A percentile compares a stretch with the other conserved stretches of the same genome.
Conservation (phyloP, 2,888 invertebrate genomes). For the Pammene aurita region DNA sequence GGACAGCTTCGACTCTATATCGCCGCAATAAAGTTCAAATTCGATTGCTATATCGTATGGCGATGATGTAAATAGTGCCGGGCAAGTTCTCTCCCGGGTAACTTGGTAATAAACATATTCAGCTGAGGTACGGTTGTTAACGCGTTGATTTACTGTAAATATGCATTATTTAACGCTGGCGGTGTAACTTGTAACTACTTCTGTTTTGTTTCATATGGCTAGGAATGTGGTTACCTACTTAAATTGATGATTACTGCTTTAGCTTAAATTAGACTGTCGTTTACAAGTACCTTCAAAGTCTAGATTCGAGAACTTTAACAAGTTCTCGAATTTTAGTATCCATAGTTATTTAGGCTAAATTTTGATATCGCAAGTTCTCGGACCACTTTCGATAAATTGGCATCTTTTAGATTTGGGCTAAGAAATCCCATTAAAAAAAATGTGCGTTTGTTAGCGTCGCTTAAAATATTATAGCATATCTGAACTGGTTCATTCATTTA, state of each 20-base stretch:
- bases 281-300: too few relatives aligned
- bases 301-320: background rate
- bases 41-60: slow-evolving; percentile 19
- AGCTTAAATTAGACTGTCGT: too few relatives aligned
- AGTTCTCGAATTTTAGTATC: too few relatives aligned
- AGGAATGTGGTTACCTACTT: background rate
- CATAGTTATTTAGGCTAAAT: too few relatives aligned
- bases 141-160: slow-evolving; percentile 56
- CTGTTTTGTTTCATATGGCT: background rate
- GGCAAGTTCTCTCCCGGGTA: slow-evolving; percentile 53
- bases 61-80: slow-evolving; percentile 48
- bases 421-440: too few relatives aligned
- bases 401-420: too few relatives aligned
- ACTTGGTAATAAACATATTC: slow-evolving; percentile 66
- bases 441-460: too few relatives aligned
- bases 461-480: too few relatives aligned
- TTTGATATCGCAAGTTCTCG: too few relatives aligned
- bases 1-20: slow-evolving; percentile 40
- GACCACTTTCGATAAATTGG: too few relatives aligned
- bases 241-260: background rate
- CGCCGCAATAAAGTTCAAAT: slow-evolving; percentile 44
- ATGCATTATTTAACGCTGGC: slow-evolving; percentile 57
- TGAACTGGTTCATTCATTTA: too few relatives aligned
- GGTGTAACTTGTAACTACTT: slow-evolving; percentile 36
- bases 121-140: slow-evolving; percentile 54